Base-by-base conservation (phyloP, 2,888 invertebrate species). In the Amiota mariae region DNA sequence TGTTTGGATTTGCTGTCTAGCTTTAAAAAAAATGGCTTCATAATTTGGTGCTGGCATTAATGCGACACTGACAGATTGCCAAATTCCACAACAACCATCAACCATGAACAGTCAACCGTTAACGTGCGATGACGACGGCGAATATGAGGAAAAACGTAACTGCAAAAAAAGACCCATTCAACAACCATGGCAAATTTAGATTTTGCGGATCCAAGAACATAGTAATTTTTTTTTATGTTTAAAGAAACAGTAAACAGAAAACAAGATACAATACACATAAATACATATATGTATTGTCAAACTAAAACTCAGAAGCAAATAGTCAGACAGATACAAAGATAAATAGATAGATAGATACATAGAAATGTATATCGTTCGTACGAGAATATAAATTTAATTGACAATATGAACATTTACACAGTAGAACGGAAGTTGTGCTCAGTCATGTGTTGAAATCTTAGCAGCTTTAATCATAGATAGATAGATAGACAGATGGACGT, bases 381-480 rank as follows among this genome's bases (percentile, higher is more conserved):
- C 85, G n/a, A n/a, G n/a, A n/a, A n/a, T n/a, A 85, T 85, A 82
- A 84, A 82, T 82, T 82, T 80, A 82, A 85, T 82, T 82, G 86
- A 82, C 82, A 84, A 82, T 82, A 82, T 82, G 86, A 84, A 81
- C 82, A 81, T 81, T 78, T 47, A 72, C 74, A 72, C 82, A 78
- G 74, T 85, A 85, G 86, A 85, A 82, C 82, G 86, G 82, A 82
- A 85, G 85, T 82, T 77, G 76, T 82, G 86, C 76, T 81, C 82
- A 85, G 80, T 82, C 85, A 78, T 82, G 80, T 82, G 82, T 82
- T 85, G 77, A 85, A 75, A 78, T 77, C 75, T 75, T 20, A 18
- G 47, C 36, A 6, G 8, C 36, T 4, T 36, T 36, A 36, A 36
- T 36, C 4, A 36, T 36, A 36, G 36, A 36, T 36, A 36, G 36